Conservation (phyloP, 2,797 vertebrate genomes). For the Helarctos malayanus region DNA sequence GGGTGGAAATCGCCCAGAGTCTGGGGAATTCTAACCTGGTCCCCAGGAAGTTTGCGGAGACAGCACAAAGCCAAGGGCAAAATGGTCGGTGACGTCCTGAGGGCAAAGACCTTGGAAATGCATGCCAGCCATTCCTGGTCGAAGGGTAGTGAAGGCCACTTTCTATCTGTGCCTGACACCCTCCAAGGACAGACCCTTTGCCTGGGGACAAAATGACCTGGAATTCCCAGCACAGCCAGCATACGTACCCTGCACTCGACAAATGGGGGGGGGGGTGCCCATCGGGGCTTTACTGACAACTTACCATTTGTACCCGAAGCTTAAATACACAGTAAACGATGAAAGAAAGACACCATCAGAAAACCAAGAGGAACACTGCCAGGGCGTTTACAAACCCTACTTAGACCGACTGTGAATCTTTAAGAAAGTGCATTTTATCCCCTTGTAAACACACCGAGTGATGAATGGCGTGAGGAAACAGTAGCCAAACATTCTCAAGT, state of each 20-base stretch:
- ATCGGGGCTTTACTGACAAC: fast-evolving
- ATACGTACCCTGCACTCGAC: neutral
- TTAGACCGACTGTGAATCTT: neutral
- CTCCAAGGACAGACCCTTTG: neutral
- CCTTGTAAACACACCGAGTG: neutral
- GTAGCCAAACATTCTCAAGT: neutral
- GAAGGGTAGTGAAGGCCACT: neutral
- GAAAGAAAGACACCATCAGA: neutral
- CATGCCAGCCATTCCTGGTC: fast-evolving
- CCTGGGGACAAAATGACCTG: neutral
- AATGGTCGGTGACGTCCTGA: neutral
- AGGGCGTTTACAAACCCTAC: neutral
- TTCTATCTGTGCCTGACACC: neutral
- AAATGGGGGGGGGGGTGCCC: neutral
- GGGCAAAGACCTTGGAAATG: neutral
- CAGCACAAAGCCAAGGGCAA: neutral
- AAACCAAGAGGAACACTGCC: neutral
- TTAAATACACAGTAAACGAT: neutral
- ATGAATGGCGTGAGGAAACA: neutral
- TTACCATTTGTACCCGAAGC: neutral
- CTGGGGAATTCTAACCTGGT: neutral
- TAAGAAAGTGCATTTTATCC: neutral
- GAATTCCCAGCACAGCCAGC: neutral
- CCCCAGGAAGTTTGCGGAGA: neutral
- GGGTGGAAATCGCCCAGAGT: neutral